Evolutionary conservation across 1,140 invertebrate species (phyloP).

Genomic region (Drosophila erecta): DNA sequence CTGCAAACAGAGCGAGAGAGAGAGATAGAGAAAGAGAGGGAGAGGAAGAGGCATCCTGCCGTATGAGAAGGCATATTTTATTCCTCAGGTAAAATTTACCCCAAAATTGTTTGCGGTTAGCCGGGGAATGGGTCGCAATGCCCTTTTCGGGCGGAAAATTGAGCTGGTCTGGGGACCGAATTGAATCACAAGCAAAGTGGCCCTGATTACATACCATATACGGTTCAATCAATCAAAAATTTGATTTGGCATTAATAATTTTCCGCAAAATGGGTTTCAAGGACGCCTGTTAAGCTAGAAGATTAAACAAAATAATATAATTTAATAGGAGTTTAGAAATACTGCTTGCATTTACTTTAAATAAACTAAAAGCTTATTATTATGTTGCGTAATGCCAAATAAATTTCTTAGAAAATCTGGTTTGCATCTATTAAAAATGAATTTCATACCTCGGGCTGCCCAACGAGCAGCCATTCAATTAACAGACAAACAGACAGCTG

Average conservation of each 20-base stretch:
- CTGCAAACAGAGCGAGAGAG: not conserved
- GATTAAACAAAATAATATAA: no score
- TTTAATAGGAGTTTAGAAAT: no score
- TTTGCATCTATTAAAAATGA: not conserved
- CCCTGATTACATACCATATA: slow-evolving; percentile 12
- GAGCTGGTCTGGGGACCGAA: not conserved
- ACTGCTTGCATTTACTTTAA: no score
- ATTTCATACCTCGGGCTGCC: not conserved
- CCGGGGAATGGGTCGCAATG: slow-evolving; percentile 21
- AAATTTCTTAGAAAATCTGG: not conserved
- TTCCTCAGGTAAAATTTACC: slow-evolving; percentile 38
- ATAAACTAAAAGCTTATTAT: no score
- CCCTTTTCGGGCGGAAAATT: slow-evolving; percentile 8
- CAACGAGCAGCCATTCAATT: not conserved
- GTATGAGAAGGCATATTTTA: slow-evolving; percentile 51
- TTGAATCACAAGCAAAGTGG: slow-evolving; percentile 19
- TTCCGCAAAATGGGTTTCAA: not conserved
- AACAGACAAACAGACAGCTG: slow-evolving; percentile 7
- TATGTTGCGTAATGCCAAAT: not conserved
- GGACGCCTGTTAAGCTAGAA: not conserved
- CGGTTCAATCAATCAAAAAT: slow-evolving; percentile 18
- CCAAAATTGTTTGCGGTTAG: slow-evolving; percentile 29
- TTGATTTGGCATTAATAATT: not conserved
- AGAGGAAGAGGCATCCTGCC: slow-evolving; percentile 20
- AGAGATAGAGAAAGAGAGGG: not conserved